Percentiles rank a stretch among this genome's conserved stretches.
phyloP scores from a whole-genome alignment of 1,140 invertebrate genomes.

The Bombus waltoni region DNA sequence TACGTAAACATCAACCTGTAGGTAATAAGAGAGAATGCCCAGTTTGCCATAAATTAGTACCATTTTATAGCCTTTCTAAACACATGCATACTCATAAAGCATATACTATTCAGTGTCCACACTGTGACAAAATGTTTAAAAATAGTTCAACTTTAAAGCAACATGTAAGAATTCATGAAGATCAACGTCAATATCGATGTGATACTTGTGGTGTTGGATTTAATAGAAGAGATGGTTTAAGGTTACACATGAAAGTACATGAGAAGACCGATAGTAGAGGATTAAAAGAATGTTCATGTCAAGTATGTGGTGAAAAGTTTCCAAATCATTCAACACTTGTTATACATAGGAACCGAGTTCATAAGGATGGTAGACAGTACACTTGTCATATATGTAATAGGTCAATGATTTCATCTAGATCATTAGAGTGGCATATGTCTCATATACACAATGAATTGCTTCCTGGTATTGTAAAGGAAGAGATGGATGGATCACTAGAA shows the following conservation, averaged over 20 bases:
- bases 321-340: slow-evolving; percentile 81
- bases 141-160: slow-evolving; percentile 81
- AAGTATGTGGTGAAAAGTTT: slow-evolving; percentile 81
- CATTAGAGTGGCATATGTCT: slow-evolving; percentile 80
- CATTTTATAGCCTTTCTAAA: slow-evolving; percentile 80
- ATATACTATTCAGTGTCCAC: slow-evolving; percentile 80
- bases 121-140: slow-evolving; percentile 82
- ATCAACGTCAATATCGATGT: slow-evolving; percentile 80
- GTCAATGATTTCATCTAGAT: slow-evolving; percentile 80
- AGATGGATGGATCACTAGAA: slow-evolving; percentile 58
- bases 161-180: slow-evolving; percentile 81
- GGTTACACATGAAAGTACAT: slow-evolving; percentile 81
- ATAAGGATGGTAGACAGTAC: slow-evolving; percentile 79
- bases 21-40: slow-evolving; percentile 79
- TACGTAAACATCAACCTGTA: slow-evolving; percentile 79
- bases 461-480: slow-evolving; percentile 66
- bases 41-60: slow-evolving; percentile 80
- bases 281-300: slow-evolving; percentile 80
- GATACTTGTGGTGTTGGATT: slow-evolving; percentile 81
- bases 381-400: slow-evolving; percentile 81
- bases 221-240: slow-evolving; percentile 82
- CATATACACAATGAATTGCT: slow-evolving; percentile 79
- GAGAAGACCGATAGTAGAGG: slow-evolving; percentile 78
- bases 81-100: slow-evolving; percentile 82
- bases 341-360: slow-evolving; percentile 79